Percentiles rank a stretch among this genome's conserved stretches.
phyloP scores from a whole-genome alignment of 2,888 invertebrate species.

The Metallyticus violacea region DNA sequence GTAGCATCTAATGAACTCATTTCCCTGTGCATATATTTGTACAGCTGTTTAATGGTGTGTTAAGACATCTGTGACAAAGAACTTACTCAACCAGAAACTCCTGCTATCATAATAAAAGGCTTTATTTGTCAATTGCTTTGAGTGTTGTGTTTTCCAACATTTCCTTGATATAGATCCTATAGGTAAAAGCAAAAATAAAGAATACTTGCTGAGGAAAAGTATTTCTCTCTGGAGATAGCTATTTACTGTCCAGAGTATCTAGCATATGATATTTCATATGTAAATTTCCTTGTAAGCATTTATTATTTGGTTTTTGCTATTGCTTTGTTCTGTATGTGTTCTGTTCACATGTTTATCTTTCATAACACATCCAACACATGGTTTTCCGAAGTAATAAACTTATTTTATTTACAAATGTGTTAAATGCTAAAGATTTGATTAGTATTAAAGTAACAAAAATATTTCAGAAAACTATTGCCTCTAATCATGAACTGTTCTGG shows the following conservation, averaged over 20 bases:
- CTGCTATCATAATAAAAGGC: conserved; percentile 31
- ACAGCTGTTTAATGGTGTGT: conserved; percentile 4
- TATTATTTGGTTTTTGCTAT: background rate
- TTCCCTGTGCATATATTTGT: background rate
- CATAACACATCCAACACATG: background rate
- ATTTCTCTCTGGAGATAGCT: too few relatives aligned
- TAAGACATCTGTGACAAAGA: background rate
- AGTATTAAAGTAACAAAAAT: background rate
- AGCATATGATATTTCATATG: background rate
- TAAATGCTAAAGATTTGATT: background rate
- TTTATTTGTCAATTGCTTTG: conserved; percentile 32
- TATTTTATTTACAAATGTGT: background rate
- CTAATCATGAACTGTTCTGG: background rate
- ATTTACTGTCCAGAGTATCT: background rate
- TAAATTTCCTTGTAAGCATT: background rate
- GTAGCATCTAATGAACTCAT: background rate
- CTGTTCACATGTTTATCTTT: background rate
- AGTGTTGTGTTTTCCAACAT: background rate
- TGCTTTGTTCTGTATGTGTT: background rate
- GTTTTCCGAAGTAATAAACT: background rate
- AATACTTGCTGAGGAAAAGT: background rate
- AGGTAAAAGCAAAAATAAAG: background rate
- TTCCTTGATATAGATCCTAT: background rate
- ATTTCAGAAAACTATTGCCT: background rate
- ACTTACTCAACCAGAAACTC: conserved; percentile 2